Base-by-base conservation (phyloP, 2,888 invertebrate genomes). In the Meghimatium bilineatum region DNA sequence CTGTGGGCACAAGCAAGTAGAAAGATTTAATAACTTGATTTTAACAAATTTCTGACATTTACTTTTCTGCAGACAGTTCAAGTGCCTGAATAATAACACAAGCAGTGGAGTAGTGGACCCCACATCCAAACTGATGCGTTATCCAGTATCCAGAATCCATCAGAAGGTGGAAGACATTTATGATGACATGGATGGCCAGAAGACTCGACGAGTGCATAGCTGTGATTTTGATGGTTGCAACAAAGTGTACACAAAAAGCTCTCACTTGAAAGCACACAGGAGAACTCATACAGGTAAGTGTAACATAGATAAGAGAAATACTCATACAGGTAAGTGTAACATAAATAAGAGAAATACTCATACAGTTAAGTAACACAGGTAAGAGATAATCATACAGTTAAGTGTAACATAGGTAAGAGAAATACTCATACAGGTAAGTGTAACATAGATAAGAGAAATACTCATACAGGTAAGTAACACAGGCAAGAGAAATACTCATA, bases 171-270 rank as follows among this genome's bases (percentile, higher is more conserved):
- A 85, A 72, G 80, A 83, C 29, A 83, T 74, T 20, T 80, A 81
- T 44, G 89, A 90, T 36, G 85, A 89, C 2, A 86, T 85, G 75
- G 84, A 88, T 14, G 87, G 87, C 77, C 85, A 86, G 72, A 88
- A 91, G 84, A 89, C 90, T 84, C 90, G 91, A 76, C 88, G 92
- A 26, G 90, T 91, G 10, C 93, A 93, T 85, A 83, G 91, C n/a
- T 93, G 93, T 88, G 91, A 92, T 83, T 92, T 91, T 87, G 90
- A 91, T 23, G 95, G 95, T 26, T 95, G 95, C 91, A 94, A 93
- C 83, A 95, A 95, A 91, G 95, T 95, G 29, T 95, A 95, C 92
- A 95, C 95, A 71, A 95, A 95, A 91, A 95, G 95, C 82, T 95
- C 95, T 34, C 95, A 95, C 89, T 92, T 95, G 74, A 95, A 95